A percentile compares a stretch with the other conserved stretches of the same genome.
Evolutionary conservation across 2,113 vertebrate genomes (phyloP).

Genomic region (Puffinus mauretanicus): DNA sequence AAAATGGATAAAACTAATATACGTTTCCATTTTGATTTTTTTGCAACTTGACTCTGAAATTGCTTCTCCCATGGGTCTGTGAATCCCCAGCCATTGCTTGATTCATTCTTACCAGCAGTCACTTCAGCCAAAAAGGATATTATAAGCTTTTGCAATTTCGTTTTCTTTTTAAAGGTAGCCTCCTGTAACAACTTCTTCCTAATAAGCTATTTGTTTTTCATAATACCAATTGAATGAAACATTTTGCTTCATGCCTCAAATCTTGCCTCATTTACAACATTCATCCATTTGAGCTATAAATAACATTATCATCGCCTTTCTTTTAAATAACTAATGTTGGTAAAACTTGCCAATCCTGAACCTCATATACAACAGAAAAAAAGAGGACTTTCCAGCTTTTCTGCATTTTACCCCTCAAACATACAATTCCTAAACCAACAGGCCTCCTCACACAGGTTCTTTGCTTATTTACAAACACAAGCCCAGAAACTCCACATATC

Average conservation of each 20-base stretch:
- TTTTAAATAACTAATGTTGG: background rate
- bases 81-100: background rate
- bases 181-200: background rate
- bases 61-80: background rate
- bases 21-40: fast-evolving
- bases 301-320: background rate
- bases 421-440: background rate
- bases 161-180: background rate
- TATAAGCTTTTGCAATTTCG: background rate
- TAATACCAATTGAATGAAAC: background rate
- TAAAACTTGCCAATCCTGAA: background rate
- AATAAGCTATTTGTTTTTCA: background rate
- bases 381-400: background rate
- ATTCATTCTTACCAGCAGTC: background rate
- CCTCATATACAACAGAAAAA: background rate
- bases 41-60: background rate
- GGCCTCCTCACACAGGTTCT: background rate
- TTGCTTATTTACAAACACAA: background rate
- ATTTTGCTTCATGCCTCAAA: background rate
- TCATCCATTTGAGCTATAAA: background rate
- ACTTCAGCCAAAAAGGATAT: background rate
- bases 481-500: background rate
- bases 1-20: background rate
- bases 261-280: background rate
- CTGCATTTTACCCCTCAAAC: background rate